phyloP scores from a whole-genome alignment of 2,888 invertebrate genomes.

The Leptinotarsa peninsularis region DNA sequence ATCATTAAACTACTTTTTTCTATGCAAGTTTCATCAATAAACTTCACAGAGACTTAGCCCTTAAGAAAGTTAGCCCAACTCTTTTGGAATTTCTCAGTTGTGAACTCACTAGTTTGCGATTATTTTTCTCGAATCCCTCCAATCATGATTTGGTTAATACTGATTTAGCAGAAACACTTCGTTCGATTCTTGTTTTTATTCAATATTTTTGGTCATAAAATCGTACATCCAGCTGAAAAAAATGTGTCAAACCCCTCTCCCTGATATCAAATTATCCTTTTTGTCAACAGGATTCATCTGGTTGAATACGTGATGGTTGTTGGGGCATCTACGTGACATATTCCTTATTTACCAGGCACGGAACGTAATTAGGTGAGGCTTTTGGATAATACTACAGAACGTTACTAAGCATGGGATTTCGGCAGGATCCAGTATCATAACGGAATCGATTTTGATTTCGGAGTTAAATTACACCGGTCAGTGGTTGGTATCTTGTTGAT shows the following conservation, averaged over 20 bases:
- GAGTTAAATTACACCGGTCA: background rate
- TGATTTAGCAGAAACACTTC: too few species aligned
- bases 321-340: background rate
- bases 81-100: too few species aligned
- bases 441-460: background rate
- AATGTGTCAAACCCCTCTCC: background rate
- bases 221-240: background rate
- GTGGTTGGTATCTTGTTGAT: background rate
- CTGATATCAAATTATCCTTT: background rate
- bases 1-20: too few species aligned
- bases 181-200: background rate
- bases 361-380: background rate
- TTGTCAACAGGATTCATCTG: background rate
- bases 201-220: background rate
- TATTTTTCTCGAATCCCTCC: too few species aligned
- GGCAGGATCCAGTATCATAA: slow-evolving; percentile 1
- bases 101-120: too few species aligned
- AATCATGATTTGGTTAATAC: too few species aligned
- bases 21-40: too few species aligned
- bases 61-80: too few species aligned
- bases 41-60: too few species aligned
- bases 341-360: background rate
- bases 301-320: slow-evolving; percentile 13
- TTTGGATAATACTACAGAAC: slow-evolving; percentile 3
- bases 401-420: background rate